A percentile compares a stretch with the other conserved stretches of the same genome.
Conservation (phyloP, 1,140 invertebrate genomes). For the Heterodera carotae region DNA sequence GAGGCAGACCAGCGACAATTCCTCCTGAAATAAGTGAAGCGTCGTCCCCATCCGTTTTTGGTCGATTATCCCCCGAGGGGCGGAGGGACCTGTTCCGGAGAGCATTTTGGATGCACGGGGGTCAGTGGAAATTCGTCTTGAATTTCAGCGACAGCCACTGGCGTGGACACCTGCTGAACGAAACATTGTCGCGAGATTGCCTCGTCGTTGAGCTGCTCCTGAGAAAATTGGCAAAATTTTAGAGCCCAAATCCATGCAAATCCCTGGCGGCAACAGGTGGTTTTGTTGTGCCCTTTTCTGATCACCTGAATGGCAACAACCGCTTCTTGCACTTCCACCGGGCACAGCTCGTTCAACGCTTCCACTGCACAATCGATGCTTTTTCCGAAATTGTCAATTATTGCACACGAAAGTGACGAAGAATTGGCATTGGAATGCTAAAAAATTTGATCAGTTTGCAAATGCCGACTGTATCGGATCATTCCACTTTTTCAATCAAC, state of each 20-base stretch:
- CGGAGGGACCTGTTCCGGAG: constrained; percentile 53
- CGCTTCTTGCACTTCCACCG: constrained; percentile 59
- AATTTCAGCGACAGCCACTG: constrained; percentile 13
- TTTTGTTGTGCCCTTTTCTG: constrained; percentile 2
- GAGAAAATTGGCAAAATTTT: not conserved
- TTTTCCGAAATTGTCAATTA: constrained; percentile 59
- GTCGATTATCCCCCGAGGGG: constrained; percentile 3
- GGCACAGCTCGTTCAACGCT: constrained; percentile 56
- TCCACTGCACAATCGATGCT: constrained; percentile 58
- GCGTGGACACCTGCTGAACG: constrained; percentile 36
- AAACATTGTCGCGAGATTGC: constrained; percentile 58
- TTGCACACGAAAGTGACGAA: constrained; percentile 41
- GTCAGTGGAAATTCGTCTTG: constrained; percentile 50
- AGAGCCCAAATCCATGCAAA: not conserved
- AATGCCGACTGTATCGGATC: constrained; percentile 3
- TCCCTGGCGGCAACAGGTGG: too few species aligned
- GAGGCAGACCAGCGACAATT: constrained; percentile 58
- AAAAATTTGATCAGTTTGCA: constrained; percentile 46
- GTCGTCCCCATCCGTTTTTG: too few species aligned
- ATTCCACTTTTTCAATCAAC: not conserved
- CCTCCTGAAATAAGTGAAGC: constrained; percentile 51
- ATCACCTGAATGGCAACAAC: constrained; percentile 56
- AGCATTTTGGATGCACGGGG: constrained; percentile 49
- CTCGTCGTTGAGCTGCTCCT: constrained; percentile 60
- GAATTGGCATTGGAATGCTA: constrained; percentile 40